phyloP scores from a whole-genome alignment of 2,113 vertebrate species.

The Cochlearius cochlearius region DNA sequence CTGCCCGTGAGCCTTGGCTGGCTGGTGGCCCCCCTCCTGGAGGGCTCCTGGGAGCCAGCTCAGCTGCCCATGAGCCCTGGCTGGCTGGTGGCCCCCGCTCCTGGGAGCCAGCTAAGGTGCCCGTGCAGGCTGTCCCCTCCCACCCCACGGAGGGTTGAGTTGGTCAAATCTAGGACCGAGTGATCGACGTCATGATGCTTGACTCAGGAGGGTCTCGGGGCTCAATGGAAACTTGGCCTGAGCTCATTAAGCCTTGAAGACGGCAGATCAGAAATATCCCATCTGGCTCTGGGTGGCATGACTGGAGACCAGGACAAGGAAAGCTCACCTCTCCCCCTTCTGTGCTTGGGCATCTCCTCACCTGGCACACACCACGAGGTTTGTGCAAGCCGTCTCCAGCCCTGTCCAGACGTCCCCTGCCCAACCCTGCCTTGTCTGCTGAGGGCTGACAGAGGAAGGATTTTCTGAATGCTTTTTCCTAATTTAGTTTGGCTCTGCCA shows the following conservation, averaged over 20 bases:
- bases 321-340: not conserved
- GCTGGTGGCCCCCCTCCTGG: not conserved
- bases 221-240: not conserved
- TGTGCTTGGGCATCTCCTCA: not conserved
- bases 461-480: not conserved
- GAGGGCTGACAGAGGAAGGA: not conserved
- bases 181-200: not conserved
- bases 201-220: not conserved
- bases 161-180: not conserved
- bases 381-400: not conserved
- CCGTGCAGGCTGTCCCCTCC: not conserved
- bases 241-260: not conserved
- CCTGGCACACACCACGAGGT: fast-evolving
- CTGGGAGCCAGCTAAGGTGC: not conserved
- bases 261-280: not conserved
- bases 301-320: not conserved
- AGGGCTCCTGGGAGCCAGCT: not conserved
- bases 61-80: not conserved
- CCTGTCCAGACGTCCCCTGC: not conserved
- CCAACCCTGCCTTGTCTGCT: not conserved
- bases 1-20: not conserved
- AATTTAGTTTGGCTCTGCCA: not conserved
- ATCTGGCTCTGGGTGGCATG: not conserved
- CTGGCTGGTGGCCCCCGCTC: not conserved
- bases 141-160: fast-evolving